Base-by-base conservation (phyloP, 2,113 vertebrate species). In the Hipposideros armiger region DNA sequence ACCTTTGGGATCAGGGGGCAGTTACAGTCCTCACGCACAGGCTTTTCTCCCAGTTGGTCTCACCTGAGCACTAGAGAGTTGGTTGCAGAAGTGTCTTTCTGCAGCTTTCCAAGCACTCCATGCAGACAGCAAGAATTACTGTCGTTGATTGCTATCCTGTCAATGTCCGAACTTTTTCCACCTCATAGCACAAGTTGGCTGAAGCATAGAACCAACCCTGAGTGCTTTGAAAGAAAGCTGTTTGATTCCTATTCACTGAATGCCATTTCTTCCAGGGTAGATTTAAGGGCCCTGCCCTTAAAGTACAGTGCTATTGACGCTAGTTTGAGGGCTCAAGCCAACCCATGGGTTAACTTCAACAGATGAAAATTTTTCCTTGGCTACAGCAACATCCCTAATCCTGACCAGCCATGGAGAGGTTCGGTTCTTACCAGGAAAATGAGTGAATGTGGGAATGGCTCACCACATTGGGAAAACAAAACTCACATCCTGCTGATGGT, bases 341-440 rank as follows among this genome's bases (percentile, higher is more conserved):
- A 86, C 97, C 97, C 90, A 8, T 95, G 97, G 97, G 97, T 97
- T 97, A 96, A 97, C 96, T 97, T 97, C 97, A 97, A 96, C 97
- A 97, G 97, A 97, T 97, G 97, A 97, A 97, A 95, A 97, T 97
- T 97, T 97, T 97, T 97, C 97, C 96, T 97, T 98, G 97, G 97
- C 97, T 97, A 97, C 97, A 98, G 97, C 97, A 97, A 97, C 97
- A 96, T 97, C 97, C 97, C 97, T 97, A 98, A 97, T 96, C 97
- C 97, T 95, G 97, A 97, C 97, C 97, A 97, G 96, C 97, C 97
- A 97, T 98, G 97, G 97, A 98, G 97, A 98, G 97, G 96, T 98
- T 98, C 97, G 97, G 96, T 97, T 97, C 97, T 98, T 96, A 96
- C 97, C 47, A 97, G 96, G 95, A 97, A 97, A 97, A 97, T 97